Evolutionary conservation across 2,113 vertebrate species (phyloP).

Genomic region (Philantomba maxwellii): DNA sequence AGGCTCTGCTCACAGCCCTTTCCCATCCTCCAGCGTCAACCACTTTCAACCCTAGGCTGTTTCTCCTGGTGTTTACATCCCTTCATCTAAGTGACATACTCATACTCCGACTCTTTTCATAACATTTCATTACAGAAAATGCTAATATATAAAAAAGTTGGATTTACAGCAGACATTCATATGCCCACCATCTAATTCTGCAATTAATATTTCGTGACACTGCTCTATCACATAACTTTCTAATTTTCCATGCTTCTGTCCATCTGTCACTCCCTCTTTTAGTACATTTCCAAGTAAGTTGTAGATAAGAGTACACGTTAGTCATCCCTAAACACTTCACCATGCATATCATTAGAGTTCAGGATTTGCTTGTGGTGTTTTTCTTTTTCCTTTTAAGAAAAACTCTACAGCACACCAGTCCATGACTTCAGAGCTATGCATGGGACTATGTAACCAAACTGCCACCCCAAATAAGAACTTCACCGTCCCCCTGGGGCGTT

Average conservation of each 20-base stretch:
- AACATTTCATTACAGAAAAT: background rate
- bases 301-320: background rate
- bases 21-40: background rate
- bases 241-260: background rate
- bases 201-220: background rate
- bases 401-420: background rate
- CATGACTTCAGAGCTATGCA: background rate
- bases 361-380: background rate
- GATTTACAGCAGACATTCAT: background rate
- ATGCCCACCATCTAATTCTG: background rate
- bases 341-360: background rate
- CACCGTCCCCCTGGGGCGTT: background rate
- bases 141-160: background rate
- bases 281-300: background rate
- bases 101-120: background rate
- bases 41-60: background rate
- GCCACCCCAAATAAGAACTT: background rate
- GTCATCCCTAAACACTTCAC: background rate
- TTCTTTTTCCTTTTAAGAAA: background rate
- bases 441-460: background rate
- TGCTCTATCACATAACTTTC: background rate
- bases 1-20: background rate
- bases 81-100: background rate
- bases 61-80: background rate
- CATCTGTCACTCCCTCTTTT: background rate